Base-by-base conservation (phyloP, 2,888 invertebrate species). In the Ornithoptera priamus region DNA sequence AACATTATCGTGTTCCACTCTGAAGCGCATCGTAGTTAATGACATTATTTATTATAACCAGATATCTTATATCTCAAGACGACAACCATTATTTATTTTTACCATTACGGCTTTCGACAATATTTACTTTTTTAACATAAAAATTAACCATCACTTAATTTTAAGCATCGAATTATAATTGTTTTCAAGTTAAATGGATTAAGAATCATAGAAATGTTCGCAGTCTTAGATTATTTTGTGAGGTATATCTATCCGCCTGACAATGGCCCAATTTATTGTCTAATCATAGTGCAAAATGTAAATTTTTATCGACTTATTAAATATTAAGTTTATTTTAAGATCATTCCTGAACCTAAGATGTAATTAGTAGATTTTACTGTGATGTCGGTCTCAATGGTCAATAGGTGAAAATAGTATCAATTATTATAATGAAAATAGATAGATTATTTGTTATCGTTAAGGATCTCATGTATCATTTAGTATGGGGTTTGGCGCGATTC, bases 261-360 rank as follows among this genome's bases (percentile, higher is more conserved):
- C 77, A 81, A 80, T 76, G 82, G 80, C 84, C 85, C 83, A 79
- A 83, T 80, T 75, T 82, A 75, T 80, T 80, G 78, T 80, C 81
- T 82, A 83, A 81, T 82, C 78, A 83, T 89, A 92, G 89, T 89
- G 85, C 87, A 89, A 90, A 46, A 86, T 92, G 87, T 90, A 88
- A 85, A 87, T 87, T 83, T 46, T 80, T 71, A 65, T 71, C 62
- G 60, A 67, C 62, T 84, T 81, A 77, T 78, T 74, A 79, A 78
- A 75, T 81, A 80, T 73, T 46, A 83, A 86, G 82, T 80, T 78
- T 87, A 85, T 78, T 81, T 75, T 89, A 88, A 90, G 88, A 87
- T 90, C 90, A 91, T 92, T 92, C 91, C 92, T 86, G 91, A 90
- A 91, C 92, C 92, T 92, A 92, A 92, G 92, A 92, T 77, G 79